Evolutionary conservation across 2,797 vertebrate species (phyloP).

Genomic region (Morus bassanus): DNA sequence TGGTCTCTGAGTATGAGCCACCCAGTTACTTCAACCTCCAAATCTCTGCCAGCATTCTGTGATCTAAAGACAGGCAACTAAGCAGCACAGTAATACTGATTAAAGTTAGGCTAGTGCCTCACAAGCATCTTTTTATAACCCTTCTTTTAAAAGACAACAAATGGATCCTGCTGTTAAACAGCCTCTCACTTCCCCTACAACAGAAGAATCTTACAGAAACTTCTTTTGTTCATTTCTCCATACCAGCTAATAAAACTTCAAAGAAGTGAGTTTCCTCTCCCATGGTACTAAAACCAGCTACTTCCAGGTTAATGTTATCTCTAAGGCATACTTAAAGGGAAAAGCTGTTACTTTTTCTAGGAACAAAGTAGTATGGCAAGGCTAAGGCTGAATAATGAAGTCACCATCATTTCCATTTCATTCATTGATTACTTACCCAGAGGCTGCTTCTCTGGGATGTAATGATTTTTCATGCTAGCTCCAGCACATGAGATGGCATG

Average conservation of each 20-base stretch:
- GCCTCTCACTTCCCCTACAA: not conserved
- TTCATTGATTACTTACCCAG: not conserved
- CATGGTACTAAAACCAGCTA: not conserved
- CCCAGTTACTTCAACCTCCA: accelerated
- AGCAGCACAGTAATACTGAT: not conserved
- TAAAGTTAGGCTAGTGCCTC: not conserved
- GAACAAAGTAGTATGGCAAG: not conserved
- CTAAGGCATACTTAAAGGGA: not conserved
- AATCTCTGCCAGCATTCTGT: not conserved
- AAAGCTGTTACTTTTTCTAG: not conserved
- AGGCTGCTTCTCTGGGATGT: not conserved
- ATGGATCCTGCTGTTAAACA: not conserved
- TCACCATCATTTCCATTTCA: not conserved
- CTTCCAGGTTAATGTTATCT: not conserved
- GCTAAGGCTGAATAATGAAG: not conserved
- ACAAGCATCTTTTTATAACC: not conserved
- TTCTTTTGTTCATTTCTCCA: not conserved
- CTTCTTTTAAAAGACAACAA: not conserved
- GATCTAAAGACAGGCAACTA: not conserved
- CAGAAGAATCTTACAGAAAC: not conserved
- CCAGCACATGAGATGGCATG: not conserved
- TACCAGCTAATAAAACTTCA: not conserved
- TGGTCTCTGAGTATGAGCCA: not conserved
- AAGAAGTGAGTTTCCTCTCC: not conserved
- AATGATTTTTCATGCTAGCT: not conserved